phyloP scores from a whole-genome alignment of 2,888 invertebrate species.

The Drosophila glabriapex region DNA sequence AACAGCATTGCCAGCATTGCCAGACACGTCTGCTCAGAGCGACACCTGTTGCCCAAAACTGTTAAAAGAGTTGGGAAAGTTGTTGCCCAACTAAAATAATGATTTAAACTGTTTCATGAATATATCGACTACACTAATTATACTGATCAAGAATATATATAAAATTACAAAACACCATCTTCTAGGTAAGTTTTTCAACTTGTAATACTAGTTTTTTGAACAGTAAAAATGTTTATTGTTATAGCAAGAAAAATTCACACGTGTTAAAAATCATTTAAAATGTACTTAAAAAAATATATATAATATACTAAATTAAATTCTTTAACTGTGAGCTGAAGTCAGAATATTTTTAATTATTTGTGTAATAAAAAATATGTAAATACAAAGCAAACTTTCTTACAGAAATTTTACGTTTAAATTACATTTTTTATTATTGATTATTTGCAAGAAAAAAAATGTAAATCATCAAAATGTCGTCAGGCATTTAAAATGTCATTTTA shows the following conservation, averaged over 20 bases:
- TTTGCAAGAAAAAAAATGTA: neutral
- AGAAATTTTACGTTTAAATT: neutral
- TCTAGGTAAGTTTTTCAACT: neutral
- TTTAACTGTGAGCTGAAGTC: too few species aligned
- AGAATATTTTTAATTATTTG: too few species aligned
- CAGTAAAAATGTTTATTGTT: neutral
- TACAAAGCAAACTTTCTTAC: neutral
- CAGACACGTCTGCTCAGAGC: slow-evolving; percentile 21
- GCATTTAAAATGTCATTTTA: slow-evolving; percentile 33
- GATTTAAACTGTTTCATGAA: too few species aligned
- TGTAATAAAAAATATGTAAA: neutral
- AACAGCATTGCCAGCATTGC: neutral
- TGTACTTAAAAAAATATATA: neutral
- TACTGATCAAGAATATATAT: neutral
- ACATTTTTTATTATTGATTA: slow-evolving; percentile 10
- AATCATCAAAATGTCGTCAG: slow-evolving; percentile 16
- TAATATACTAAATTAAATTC: neutral
- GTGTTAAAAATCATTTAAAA: neutral
- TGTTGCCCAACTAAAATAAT: neutral
- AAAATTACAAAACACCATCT: neutral
- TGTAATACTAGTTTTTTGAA: neutral
- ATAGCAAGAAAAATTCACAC: neutral
- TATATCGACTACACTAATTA: neutral
- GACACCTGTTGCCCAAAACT: slow-evolving; percentile 39
- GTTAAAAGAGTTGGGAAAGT: neutral